Conservation (phyloP, 2,888 invertebrate genomes). For the Romanomermis culicivorax region DNA sequence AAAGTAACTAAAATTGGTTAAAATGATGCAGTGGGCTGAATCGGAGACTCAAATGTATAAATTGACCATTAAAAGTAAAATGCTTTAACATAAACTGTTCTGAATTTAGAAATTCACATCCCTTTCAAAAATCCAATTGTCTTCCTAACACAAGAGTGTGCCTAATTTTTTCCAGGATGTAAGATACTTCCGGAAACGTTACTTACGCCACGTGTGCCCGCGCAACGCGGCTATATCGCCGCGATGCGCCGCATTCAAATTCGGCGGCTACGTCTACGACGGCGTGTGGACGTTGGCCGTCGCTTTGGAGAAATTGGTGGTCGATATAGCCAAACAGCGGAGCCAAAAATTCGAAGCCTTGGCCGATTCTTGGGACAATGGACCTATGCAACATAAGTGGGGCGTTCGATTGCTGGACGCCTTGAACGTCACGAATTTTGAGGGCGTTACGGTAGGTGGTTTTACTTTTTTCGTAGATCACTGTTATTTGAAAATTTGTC, state of each 20-base stretch:
- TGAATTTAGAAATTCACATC: no score
- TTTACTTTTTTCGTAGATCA: not conserved
- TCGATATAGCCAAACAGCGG: not conserved
- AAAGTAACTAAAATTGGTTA: no score
- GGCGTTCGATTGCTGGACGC: conserved; percentile 39
- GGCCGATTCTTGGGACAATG: not conserved
- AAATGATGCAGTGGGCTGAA: no score
- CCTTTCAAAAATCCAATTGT: no score
- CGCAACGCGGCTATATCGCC: not conserved
- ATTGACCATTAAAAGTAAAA: no score
- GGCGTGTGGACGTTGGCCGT: conserved; percentile 93
- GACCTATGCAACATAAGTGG: not conserved
- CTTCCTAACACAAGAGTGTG: no score
- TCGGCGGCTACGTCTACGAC: conserved; percentile 94
- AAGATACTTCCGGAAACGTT: not conserved
- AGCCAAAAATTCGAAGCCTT: not conserved
- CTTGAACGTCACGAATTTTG: conserved; percentile 70
- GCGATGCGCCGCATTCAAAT: conserved; percentile 36
- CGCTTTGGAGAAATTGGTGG: conserved; percentile 41
- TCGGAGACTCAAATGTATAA: no score
- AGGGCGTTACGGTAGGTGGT: conserved; percentile 56
- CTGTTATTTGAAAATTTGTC: not conserved
- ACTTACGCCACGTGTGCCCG: not conserved
- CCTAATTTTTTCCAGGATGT: no score
- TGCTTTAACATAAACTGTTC: no score